Evolutionary conservation across 2,797 vertebrate species (phyloP).

Genomic region (Pempheris klunzingeri): DNA sequence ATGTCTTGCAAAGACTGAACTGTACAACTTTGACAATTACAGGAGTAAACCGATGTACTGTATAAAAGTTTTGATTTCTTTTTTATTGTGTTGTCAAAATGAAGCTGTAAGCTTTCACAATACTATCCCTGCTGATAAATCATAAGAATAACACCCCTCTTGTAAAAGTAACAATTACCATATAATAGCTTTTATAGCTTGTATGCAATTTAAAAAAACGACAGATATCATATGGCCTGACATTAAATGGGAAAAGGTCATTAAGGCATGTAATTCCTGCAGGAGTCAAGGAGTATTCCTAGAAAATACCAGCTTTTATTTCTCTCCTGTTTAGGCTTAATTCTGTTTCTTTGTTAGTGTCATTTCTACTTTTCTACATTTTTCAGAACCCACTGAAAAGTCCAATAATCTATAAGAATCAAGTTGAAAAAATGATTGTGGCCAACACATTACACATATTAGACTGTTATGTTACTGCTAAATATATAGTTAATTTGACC

Average conservation of each 20-base stretch:
- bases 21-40: background rate
- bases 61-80: background rate
- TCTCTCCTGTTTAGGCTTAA: background rate
- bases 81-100: slow-evolving; percentile 2
- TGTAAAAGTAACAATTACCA: background rate
- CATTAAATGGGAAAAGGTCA: background rate
- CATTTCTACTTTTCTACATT: background rate
- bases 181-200: background rate
- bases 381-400: background rate
- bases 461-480: background rate
- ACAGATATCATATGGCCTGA: background rate
- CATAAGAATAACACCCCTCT: background rate
- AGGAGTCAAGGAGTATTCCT: background rate
- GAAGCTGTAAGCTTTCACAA: background rate
- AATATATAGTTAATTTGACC: background rate
- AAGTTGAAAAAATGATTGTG: background rate
- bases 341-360: background rate
- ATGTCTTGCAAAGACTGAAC: background rate
- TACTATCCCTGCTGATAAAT: background rate
- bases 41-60: background rate
- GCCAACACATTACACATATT: background rate
- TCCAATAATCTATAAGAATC: background rate
- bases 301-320: background rate
- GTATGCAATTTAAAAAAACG: background rate
- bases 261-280: background rate